A percentile compares a stretch with the other conserved stretches of the same genome.
These are phyloP conservation scores for Perca fluviatilis DNA, from an alignment of 2,113 vertebrate species.

Conservation along the genomic window DNA sequence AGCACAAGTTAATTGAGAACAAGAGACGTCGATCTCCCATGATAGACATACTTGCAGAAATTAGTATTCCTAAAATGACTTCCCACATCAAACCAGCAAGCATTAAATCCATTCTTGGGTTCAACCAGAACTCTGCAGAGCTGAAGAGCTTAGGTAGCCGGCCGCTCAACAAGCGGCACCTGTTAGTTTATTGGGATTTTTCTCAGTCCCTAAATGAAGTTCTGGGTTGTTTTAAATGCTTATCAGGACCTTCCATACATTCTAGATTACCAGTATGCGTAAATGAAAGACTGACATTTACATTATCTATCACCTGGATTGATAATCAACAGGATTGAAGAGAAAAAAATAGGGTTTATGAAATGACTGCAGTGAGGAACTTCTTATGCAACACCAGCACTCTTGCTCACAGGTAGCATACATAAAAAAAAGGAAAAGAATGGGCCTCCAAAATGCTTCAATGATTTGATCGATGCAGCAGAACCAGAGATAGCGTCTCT, in stretches of 20 bases:
- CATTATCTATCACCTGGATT: background rate
- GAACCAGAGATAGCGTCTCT: background rate
- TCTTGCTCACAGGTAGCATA: background rate
- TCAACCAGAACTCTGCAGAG: conserved; percentile 4
- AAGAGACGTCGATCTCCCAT: conserved; percentile 63
- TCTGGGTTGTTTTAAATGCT: background rate
- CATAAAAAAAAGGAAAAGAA: too few species aligned
- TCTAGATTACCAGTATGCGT: background rate
- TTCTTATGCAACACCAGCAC: background rate
- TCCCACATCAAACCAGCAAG: conserved; percentile 34
- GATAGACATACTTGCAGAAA: conserved; percentile 60
- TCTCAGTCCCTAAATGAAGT: background rate
- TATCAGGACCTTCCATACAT: background rate
- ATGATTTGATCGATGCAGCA: background rate
- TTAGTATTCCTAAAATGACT: conserved; percentile 52
- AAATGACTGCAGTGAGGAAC: background rate
- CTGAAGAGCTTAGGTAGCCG: background rate
- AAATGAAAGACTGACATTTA: background rate
- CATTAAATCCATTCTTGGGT: conserved; percentile 22
- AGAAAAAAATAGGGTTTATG: background rate
- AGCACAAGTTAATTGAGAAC: conserved; percentile 68
- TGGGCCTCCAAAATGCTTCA: background rate
- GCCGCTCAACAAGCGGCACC: background rate
- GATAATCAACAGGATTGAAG: background rate
- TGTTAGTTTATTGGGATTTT: background rate